Evolutionary conservation across 1,140 invertebrate genomes (phyloP), one percentile per base, ranked within the genome.

Genomic region (Achroia grisella): DNA sequence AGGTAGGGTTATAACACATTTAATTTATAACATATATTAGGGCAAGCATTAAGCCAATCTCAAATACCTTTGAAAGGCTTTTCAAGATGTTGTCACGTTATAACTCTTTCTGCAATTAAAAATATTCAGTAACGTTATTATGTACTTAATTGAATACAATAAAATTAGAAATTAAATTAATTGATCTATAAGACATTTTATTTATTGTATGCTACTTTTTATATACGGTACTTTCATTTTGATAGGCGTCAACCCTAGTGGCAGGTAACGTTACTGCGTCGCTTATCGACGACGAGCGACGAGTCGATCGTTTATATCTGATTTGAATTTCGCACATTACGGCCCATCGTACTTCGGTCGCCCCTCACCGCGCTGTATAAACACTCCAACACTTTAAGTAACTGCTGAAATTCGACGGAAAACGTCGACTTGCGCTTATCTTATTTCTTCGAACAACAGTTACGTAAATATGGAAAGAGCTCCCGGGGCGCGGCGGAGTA

Each of bases 381-480:
- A 75, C 58, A 72, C 59, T 59, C 52, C 37, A 48, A 62, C 55
- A 62, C 54, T 67, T 63, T 69, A 63, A 60, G 55, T 48, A 59
- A 63, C 52, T 49, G 52, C 46, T 55, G 61, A 71, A 76, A 66
- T 63, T 67, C 60, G 56, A 58, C 47, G 39, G 49, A 65, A 65
- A 68, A 70, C 55, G 58, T 58, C 52, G 50, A 55, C 32, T 57
- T 56, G 41, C 55, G 60, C 61, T 76, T 70, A 64, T 69, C 52
- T 69, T 68, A 60, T 65, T 72, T 37, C 55, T 74, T 64, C 52
- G 54, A 71, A 78, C 64, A 68, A 68, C 66, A 62, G 62, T 71
- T 73, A 74, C 64, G 63, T 71, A 72, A 78, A 83, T 75, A 73
- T 72, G 65, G 57, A 63, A 71, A 70, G 60, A 70, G 60, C 57